Base-by-base conservation (phyloP, 1,140 invertebrate species). In the Homarus americanus region DNA sequence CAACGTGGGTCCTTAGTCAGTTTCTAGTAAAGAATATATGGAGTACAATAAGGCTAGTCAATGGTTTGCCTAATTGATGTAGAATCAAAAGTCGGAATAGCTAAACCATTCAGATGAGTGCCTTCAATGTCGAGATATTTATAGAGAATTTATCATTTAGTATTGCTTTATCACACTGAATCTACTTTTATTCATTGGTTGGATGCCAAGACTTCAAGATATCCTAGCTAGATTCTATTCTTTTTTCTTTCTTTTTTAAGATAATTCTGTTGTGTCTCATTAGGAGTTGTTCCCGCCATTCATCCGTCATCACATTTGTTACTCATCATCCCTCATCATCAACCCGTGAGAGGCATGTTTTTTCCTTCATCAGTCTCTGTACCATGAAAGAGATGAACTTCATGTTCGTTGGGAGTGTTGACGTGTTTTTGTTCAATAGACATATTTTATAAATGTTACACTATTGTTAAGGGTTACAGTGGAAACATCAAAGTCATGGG, bases 401-500 rank as follows among this genome's bases (percentile, higher is more conserved):
- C 15, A 49, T 85, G 82, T 85, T 91, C 89, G 82, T 84, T 91
- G 73, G 89, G 89, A 91, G 63, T 91, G 89, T 91, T 91, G 58
- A 44, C 41, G 40, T 76, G 85, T 91, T 90, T 78, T 41, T 82
- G 89, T 84, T 91, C 82, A 72, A 91, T 91, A 91, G 83, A 78
- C 41, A 85, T 79, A 91, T 91, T 84, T 91, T 91, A 88, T 88
- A 85, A 91, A 91, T 91, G 89, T 91, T 91, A 91, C 72, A 63
- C 44, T 79, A 91, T 82, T 58, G 87, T 53, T 87, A 87, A 63
- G 78, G 73, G 34, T 24, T 63, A 78, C 38, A 79, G 58, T 66
- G 49, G 72, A 72, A 84, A 72, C 53, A 84, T 63, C 28, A 41
- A 34, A 41, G 28, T 69, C 63, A 69, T 69, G 63, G 63, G 63